Base-by-base conservation (phyloP, 2,888 invertebrate genomes). In the Adineta ricciae region DNA sequence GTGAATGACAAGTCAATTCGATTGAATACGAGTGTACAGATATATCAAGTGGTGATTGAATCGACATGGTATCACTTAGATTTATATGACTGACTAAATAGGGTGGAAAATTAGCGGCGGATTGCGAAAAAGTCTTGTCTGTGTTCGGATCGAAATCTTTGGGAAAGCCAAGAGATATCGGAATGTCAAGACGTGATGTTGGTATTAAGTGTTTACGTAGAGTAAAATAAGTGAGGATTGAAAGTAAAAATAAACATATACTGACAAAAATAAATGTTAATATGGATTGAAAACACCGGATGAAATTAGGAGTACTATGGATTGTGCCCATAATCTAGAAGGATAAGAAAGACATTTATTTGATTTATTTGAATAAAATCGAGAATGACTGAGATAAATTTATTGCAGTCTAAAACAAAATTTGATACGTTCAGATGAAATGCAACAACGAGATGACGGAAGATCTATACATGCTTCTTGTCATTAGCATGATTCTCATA, bases 401-500 rank as follows among this genome's bases (percentile, higher is more conserved):
- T n/a, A n/a, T n/a, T n/a, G n/a, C n/a, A n/a, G n/a, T n/a, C n/a
- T n/a, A n/a, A n/a, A n/a, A n/a, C n/a, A n/a, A n/a, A n/a, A n/a
- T n/a, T n/a, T n/a, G n/a, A n/a, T n/a, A n/a, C n/a, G 8, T 27
- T 27, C 27, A 56, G 27, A 56, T 56, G 27, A 2, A n/a, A 56
- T 56, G 27, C 5, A n/a, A 54, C 0, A 54, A 3, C 2, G n/a
- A n/a, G n/a, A 54, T 1, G 11, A 56, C 2, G 11, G 27, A n/a
- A 56, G 32, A 32, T 16, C 32, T 19, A 64, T 32, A 64, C n/a
- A 64, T 64, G 27, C 19, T 64, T 64, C 32, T 64, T 36, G 27
- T 64, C 64, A 16, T 0, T 8, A 11, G 38, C 78, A 82, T 85
- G 85, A 56, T 85, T 84, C 78, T 83, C 73, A 83, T 85, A 85